phyloP scores from a whole-genome alignment of 2,888 invertebrate genomes.

The Mimachlamys varia region DNA sequence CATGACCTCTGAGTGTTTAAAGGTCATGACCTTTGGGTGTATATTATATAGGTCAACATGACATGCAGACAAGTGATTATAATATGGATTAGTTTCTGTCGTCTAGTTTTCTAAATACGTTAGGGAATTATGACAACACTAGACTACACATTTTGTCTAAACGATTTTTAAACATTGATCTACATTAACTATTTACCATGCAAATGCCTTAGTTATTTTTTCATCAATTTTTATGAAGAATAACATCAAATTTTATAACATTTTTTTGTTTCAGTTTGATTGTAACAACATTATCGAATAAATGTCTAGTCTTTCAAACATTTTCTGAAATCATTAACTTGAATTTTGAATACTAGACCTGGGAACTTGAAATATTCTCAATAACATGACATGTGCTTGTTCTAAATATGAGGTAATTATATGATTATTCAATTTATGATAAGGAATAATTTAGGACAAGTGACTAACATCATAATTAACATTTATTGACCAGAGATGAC shows the following conservation, averaged over 20 bases:
- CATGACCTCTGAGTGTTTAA: neutral
- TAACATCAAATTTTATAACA: too few relatives aligned
- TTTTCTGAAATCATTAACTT: too few relatives aligned
- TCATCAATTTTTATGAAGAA: neutral
- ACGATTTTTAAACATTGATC: neutral
- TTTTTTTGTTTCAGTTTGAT: neutral
- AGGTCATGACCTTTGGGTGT: neutral
- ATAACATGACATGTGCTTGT: neutral
- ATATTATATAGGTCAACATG: neutral
- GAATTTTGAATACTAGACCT: neutral
- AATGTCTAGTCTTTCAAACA: too few relatives aligned
- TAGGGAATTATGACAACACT: neutral
- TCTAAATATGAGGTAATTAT: neutral
- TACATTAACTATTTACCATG: neutral
- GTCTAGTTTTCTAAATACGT: neutral
- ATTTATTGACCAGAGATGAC: neutral
- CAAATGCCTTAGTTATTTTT: neutral
- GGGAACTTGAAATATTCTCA: neutral
- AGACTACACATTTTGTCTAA: neutral
- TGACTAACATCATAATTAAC: neutral
- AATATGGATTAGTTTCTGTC: neutral
- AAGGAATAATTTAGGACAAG: neutral
- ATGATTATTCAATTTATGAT: neutral
- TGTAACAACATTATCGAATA: too few relatives aligned
- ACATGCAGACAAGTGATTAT: conserved; percentile 18